A percentile compares a stretch with the other conserved stretches of the same genome.
phyloP scores from a whole-genome alignment of 2,797 vertebrate genomes.

The Pseudomugil gertrudae region DNA sequence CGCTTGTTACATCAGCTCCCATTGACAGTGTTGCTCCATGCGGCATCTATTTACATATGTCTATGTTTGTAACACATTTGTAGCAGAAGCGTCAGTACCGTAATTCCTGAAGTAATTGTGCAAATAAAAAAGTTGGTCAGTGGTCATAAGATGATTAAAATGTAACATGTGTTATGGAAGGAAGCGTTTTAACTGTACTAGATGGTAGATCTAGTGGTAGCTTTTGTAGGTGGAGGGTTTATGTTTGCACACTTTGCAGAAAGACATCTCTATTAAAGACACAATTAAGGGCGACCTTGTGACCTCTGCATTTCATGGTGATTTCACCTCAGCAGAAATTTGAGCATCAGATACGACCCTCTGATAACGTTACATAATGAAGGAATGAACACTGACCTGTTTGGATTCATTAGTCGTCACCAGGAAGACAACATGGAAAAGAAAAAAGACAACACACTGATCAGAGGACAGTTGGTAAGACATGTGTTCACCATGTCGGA shows the following conservation, averaged over 20 bases:
- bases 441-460: conserved; percentile 27
- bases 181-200: background rate
- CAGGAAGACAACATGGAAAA: conserved; percentile 49
- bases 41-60: too few species aligned
- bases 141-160: too few species aligned
- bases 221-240: conserved; percentile 25
- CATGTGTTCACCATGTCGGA: conserved; percentile 4
- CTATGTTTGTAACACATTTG: too few species aligned
- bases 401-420: conserved; percentile 2
- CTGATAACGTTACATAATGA: background rate
- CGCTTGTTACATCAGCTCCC: too few species aligned
- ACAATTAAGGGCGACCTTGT: conserved; percentile 10
- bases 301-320: conserved; percentile 4
- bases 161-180: background rate
- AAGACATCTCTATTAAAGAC: conserved; percentile 20
- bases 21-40: too few species aligned
- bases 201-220: background rate
- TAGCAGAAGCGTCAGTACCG: too few species aligned
- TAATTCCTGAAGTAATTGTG: too few species aligned
- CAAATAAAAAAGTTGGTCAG: too few species aligned
- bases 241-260: conserved; percentile 2
- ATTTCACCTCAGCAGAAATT: conserved; percentile 4
- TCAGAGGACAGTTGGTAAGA: conserved; percentile 28
- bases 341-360: background rate
- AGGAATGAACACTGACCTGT: conserved; percentile 56